A percentile compares a stretch with the other conserved stretches of the same genome.
Evolutionary conservation across 2,797 vertebrate genomes (phyloP).

Genomic region (Lagocephalus sceleratus): DNA sequence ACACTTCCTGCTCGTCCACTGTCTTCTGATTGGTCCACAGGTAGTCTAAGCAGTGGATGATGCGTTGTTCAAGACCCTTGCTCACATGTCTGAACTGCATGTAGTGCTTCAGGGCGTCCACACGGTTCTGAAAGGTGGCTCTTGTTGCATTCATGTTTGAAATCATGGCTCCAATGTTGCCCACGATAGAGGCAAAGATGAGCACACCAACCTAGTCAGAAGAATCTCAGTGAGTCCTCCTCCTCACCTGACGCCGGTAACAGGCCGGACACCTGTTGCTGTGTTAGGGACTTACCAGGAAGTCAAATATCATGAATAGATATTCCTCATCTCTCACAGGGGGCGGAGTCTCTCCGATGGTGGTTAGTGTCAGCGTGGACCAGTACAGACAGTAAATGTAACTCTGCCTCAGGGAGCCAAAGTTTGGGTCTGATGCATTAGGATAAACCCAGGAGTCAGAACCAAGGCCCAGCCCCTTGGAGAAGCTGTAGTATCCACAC

Average conservation of each 20-base stretch:
- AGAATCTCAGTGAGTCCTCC: not conserved
- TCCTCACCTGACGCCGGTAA: not conserved
- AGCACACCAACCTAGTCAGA: slow-evolving; percentile 79
- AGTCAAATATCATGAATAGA: slow-evolving; percentile 95
- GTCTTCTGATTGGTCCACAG: slow-evolving; percentile 95
- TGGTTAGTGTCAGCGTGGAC: slow-evolving; percentile 94
- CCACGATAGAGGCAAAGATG: slow-evolving; percentile 96
- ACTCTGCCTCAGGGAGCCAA: slow-evolving; percentile 78
- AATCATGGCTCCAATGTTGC: slow-evolving; percentile 96
- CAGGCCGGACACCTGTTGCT: not conserved
- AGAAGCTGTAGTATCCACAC: slow-evolving; percentile 94
- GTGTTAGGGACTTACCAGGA: slow-evolving; percentile 74
- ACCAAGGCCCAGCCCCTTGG: slow-evolving; percentile 90
- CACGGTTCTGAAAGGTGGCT: slow-evolving; percentile 88
- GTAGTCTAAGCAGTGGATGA: slow-evolving; percentile 96
- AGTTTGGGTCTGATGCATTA: slow-evolving; percentile 81
- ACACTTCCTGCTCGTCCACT: slow-evolving; percentile 85
- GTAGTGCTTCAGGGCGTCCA: slow-evolving; percentile 91
- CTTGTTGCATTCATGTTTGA: slow-evolving; percentile 96
- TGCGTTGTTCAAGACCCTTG: slow-evolving; percentile 88
- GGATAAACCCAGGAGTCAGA: slow-evolving; percentile 94
- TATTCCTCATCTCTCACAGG: slow-evolving; percentile 92
- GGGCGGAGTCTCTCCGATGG: slow-evolving; percentile 92
- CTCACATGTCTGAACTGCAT: slow-evolving; percentile 98
- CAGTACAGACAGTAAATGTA: slow-evolving; percentile 95